phyloP scores from a whole-genome alignment of 2,113 vertebrate genomes.

The Cavia aperea region DNA sequence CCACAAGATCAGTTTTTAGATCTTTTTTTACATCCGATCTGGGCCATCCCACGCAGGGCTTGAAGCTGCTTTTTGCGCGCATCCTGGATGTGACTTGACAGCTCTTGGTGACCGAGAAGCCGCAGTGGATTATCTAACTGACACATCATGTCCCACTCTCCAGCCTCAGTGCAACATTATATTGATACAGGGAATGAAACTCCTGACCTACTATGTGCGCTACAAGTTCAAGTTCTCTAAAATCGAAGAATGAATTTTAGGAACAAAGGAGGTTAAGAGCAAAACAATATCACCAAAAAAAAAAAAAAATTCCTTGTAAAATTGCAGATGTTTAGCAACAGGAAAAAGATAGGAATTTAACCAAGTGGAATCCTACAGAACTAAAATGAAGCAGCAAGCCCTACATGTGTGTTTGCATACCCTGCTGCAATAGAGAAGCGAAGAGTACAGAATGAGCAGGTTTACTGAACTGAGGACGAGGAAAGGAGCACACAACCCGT shows the following conservation, averaged over 20 bases:
- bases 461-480: no score
- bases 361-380: neutral
- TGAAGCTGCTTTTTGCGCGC: neutral
- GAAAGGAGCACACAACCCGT: no score
- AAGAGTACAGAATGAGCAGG: no score
- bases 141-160: neutral
- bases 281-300: no score
- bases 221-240: no score
- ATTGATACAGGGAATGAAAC: no score
- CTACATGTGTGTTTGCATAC: neutral
- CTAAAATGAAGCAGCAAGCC: neutral
- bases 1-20: neutral
- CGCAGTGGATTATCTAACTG: no score
- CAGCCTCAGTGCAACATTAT: neutral
- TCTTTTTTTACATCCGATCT: neutral
- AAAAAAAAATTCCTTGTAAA: neutral
- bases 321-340: neutral
- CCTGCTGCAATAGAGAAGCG: no score
- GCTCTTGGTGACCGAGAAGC: neutral
- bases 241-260: no score
- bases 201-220: no score
- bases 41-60: neutral
- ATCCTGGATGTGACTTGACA: neutral
- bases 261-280: no score
- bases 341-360: neutral